Conservation (phyloP, 2,113 vertebrate genomes). For the Rhynchomys soricoides region DNA sequence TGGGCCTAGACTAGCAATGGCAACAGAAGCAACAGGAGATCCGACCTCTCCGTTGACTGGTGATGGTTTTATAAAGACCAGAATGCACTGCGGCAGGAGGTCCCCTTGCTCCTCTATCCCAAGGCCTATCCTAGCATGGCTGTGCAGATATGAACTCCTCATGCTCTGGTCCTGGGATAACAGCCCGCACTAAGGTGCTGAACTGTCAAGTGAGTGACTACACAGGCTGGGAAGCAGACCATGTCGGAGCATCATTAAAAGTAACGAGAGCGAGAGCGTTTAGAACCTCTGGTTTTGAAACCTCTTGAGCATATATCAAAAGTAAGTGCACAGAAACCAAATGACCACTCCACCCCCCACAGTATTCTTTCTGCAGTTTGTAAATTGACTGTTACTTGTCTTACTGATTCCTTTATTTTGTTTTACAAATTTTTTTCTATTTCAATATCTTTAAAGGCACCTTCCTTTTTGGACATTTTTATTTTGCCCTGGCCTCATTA, state of each 20-base stretch:
- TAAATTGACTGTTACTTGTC: background rate
- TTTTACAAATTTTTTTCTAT: background rate
- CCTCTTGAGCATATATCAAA: background rate
- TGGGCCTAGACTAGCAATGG: background rate
- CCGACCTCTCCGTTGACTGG: background rate
- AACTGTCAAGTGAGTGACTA: background rate
- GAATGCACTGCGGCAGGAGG: background rate
- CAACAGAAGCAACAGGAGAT: background rate
- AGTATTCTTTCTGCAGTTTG: background rate
- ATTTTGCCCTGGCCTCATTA: background rate
- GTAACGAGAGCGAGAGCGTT: background rate
- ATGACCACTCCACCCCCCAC: background rate
- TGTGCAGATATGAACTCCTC: background rate
- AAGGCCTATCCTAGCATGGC: background rate
- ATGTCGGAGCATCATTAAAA: background rate
- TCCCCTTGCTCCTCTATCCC: rapidly evolving
- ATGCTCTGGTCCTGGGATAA: background rate
- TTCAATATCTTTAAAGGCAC: background rate
- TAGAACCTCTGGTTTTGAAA: conserved; percentile 28
- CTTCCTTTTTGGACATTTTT: conserved; percentile 27
- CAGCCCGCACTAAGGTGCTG: background rate
- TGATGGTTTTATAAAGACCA: background rate
- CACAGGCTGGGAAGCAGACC: background rate
- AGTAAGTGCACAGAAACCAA: conserved; percentile 9
- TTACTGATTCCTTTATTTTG: background rate